These are phyloP conservation scores for Gallinago paraguaiae DNA, from an alignment of 2,113 vertebrate species.

Conservation along the genomic window DNA sequence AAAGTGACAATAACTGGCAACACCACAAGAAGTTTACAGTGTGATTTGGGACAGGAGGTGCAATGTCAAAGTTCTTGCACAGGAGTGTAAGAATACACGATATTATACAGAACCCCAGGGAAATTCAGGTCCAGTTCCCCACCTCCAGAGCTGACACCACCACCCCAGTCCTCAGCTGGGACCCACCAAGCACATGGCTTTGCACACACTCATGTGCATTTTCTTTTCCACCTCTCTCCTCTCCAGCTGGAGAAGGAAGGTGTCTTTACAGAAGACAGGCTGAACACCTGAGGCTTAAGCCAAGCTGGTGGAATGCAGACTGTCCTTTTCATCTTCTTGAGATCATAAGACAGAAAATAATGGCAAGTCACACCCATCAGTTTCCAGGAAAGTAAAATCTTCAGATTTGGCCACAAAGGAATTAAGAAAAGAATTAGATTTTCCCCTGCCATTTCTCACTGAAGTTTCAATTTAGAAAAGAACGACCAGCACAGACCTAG, in stretches of 20 bases:
- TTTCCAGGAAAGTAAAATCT: conserved; percentile 41
- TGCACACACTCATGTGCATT: neutral
- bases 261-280: conserved; percentile 10
- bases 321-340: conserved; percentile 48
- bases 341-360: conserved; percentile 57
- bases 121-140: neutral
- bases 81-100: neutral
- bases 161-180: neutral
- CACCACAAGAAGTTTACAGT: neutral
- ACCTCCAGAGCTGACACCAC: neutral
- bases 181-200: neutral
- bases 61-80: neutral
- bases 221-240: neutral
- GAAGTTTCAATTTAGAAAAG: neutral
- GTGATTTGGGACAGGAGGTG: neutral
- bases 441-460: neutral
- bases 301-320: conserved; percentile 24
- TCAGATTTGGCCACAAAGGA: neutral
- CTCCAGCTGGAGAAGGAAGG: neutral
- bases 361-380: conserved; percentile 33
- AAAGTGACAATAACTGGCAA: neutral
- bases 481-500: neutral
- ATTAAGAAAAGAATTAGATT: neutral
- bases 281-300: conserved; percentile 8
- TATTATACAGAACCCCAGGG: neutral